phyloP scores from a whole-genome alignment of 1,140 invertebrate genomes.

The Oedothorax gibbosus region DNA sequence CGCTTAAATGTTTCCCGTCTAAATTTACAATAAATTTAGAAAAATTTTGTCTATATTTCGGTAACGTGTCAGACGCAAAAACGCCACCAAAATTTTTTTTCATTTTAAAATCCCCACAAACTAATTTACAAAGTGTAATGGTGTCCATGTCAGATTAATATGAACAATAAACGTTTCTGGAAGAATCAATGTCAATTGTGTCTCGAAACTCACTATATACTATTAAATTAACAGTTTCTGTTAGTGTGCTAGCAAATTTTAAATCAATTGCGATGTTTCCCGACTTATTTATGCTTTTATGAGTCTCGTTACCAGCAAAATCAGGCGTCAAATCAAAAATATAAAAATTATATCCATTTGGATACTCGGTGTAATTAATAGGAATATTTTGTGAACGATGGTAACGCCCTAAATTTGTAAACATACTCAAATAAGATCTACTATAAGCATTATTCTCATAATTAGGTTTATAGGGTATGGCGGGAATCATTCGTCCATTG shows the following conservation, averaged over 20 bases:
- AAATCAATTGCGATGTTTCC: slow-evolving; percentile 17
- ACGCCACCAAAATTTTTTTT: slow-evolving; percentile 26
- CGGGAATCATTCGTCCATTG: neutral
- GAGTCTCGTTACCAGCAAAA: neutral
- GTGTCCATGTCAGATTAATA: slow-evolving; percentile 14
- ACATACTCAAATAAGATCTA: neutral
- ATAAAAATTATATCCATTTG: slow-evolving; percentile 6
- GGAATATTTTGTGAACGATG: slow-evolving; percentile 25
- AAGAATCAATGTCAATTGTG: slow-evolving; percentile 21
- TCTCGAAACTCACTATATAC: slow-evolving; percentile 25
- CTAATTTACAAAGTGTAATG: slow-evolving; percentile 12
- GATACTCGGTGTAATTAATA: neutral
- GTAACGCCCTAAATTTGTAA: slow-evolving; percentile 11
- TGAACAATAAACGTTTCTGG: neutral
- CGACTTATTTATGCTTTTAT: neutral
- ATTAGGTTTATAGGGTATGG: slow-evolving; percentile 1
- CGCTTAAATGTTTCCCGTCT: neutral
- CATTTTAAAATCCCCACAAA: neutral
- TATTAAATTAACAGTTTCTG: slow-evolving; percentile 3
- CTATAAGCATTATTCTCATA: neutral
- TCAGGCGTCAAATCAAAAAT: slow-evolving; percentile 24
- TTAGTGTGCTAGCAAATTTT: neutral
- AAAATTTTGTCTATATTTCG: neutral
- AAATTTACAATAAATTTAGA: slow-evolving; percentile 10
- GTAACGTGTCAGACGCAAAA: slow-evolving; percentile 7